Base-by-base conservation (phyloP, 1,140 invertebrate species). In the Dendrolimus punctatus region DNA sequence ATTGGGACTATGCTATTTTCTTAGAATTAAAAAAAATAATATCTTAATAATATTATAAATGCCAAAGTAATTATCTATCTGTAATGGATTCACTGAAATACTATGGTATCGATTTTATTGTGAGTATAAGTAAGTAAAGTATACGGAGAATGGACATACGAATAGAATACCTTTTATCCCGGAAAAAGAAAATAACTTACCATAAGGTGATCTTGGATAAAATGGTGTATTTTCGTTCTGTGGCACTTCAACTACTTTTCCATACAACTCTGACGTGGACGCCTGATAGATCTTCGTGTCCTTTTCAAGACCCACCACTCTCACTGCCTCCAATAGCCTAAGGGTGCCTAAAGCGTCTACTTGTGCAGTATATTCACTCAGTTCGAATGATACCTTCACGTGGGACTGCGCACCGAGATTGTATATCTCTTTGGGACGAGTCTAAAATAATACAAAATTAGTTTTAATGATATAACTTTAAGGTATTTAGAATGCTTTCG, bases 371-470 rank as follows among this genome's bases (percentile, higher is more conserved):
- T 99, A 99, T 88, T 99, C 98, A 68, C 96, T 98, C 59, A 99
- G 88, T 76, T 99, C 98, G 82, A 99, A 99, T 0, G 89, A 91
- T 60, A 99, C 98, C 90, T 99, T 99, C 6, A 99, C 99, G 87
- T 99, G 99, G 74, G 97, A 99, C 85, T 99, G 98, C 3, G 99
- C 99, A n/a, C 97, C 99, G 49, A 99, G 89, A 90, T 99, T 99
- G 77, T 99, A 99, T 60, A 99, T 95, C 88, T 99, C 99, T 49
- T 92, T 92, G 0, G 99, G 99, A 71, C 94, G 91, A 5, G 96
- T 91, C 78, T 88, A 64, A 38, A 68, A 68, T n/a, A 8, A 55
- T 23, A 23, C 23, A 23, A 1, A 23, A 23, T 23, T 23, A 23
- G 23, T 23, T 23, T 23, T 23, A 23, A 23, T 23, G 23, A 23